These are phyloP conservation scores for Folsomia manolachei DNA, from an alignment of 2,888 invertebrate genomes.

Conservation along the genomic window DNA sequence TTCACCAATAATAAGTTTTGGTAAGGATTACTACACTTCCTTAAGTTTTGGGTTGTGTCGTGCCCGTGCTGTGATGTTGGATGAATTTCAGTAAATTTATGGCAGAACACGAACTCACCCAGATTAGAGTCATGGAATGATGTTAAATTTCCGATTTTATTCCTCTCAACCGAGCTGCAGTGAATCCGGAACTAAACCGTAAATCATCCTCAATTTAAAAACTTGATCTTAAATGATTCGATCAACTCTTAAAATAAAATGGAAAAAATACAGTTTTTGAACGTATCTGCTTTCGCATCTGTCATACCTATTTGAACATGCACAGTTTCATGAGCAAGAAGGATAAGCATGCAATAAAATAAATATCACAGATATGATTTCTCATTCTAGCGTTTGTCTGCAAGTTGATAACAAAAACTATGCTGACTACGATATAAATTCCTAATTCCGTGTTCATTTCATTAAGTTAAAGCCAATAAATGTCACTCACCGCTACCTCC, in stretches of 20 bases:
- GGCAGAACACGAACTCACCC: background rate
- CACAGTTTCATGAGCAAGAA: background rate
- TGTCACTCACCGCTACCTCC: no score
- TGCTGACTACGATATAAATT: background rate
- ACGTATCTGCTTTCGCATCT: no score
- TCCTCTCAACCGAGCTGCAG: background rate
- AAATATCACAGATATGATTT: background rate
- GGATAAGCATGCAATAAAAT: no score
- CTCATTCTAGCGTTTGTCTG: background rate
- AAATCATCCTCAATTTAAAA: no score
- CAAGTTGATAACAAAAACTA: background rate
- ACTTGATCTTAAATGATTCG: no score
- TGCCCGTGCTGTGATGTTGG: background rate
- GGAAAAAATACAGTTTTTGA: no score
- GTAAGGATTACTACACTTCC: background rate
- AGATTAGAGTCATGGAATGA: no score
- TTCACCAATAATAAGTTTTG: background rate
- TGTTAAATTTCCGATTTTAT: background rate
- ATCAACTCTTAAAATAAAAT: no score
- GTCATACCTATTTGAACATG: no score
- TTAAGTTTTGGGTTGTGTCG: no score
- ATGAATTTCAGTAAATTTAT: background rate
- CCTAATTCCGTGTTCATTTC: background rate
- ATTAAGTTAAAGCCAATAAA: no score
- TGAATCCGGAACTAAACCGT: background rate